Base-by-base conservation (phyloP, 2,888 invertebrate genomes). In the Geophilus truncorum region DNA sequence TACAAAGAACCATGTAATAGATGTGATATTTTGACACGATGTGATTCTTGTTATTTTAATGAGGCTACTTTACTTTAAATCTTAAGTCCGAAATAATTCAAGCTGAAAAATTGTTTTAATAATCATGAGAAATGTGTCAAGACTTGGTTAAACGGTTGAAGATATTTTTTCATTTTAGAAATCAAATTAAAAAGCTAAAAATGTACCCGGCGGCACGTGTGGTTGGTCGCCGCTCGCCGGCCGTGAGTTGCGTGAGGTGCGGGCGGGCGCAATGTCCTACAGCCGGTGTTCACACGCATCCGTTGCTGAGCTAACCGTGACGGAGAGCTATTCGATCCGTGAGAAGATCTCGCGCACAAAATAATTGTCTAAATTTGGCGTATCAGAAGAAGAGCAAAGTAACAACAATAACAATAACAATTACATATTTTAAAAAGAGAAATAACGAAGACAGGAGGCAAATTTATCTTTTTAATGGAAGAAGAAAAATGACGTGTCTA, bases 281-380 rank as follows among this genome's bases (percentile, higher is more conserved):
- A 28, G 62, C 62, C 62, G 21, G 12, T 62, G 62, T 15, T 62
- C 62, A 62, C 62, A 62, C 62, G 62, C 62, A 62, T 62, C 62
- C 62, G 62, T 62, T 62, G 62, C 62, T 62, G 62, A 23, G 9
- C 62, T 62, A 62, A 62, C 62, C 62, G 62, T 62, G 62, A 62
- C 62, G 62, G 62, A 62, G 25, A 62, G 62, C 62, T 62, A 62
- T 62, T 62, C 25, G 62, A 62, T 62, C 25, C 62, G 62, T 62
- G 62, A 62, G 62, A 62, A 62, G 62, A 62, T 62, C 62, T 62
- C 62, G 62, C 62, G 62, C 23, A 62, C 62, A 57, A 62, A 62
- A 62, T 62, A 62, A 62, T 62, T 62, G 62, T 62, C 62, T 62
- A 62, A 62, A 62, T 62, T 62, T 62, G 62, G 62, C 62, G 62